Evolutionary conservation across 2,113 vertebrate genomes (phyloP), one percentile per base, ranked within the genome.

Genomic region (Egretta garzetta): DNA sequence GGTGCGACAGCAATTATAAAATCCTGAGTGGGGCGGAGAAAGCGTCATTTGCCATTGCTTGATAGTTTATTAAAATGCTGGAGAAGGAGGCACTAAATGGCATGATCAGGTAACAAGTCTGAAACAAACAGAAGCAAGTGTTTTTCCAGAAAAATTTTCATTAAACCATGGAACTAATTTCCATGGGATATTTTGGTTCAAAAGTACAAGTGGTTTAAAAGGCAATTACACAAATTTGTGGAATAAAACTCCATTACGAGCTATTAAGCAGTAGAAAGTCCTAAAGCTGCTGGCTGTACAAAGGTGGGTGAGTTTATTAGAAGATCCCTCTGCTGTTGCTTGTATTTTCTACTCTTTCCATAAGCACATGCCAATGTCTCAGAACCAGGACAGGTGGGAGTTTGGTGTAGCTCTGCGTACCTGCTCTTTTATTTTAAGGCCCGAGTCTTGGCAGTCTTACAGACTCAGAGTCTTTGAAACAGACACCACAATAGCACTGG

Each of bases 331-430:
- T 77, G 17, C 5, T n/a, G 6, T 30, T 79, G 24, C 24, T 62
- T 6, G 1, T 64, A 19, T 72, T 82, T 80, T 71, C 23, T 1
- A 3, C 32, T 71, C 8, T 47, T 74, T 70, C 10, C 0, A 0
- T 66, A 82, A 79, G 9, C 15, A 33, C 7, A 33, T 1, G 0
- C 15, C 80, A 14, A 28, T 28, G 17, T 66, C 47, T 56, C 35
- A 4, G 2, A 79, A 62, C 5, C 20, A n/a, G 35, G 4, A n/a
- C 16, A 37, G 4, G 7, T 33, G 28, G 12, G 73, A 79, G 12
- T 82, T 20, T 82, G 12, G 8, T 74, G 39, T 41, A 74, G 32
- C 16, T 86, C 58, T 82, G 15, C 14, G 6, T 37, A 30, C 27
- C 33, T 58, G 11, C 19, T 82, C 33, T 77, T 70, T 26, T 49